Conservation (phyloP, 1,140 invertebrate species). For the Zeugodacus cucurbitae region DNA sequence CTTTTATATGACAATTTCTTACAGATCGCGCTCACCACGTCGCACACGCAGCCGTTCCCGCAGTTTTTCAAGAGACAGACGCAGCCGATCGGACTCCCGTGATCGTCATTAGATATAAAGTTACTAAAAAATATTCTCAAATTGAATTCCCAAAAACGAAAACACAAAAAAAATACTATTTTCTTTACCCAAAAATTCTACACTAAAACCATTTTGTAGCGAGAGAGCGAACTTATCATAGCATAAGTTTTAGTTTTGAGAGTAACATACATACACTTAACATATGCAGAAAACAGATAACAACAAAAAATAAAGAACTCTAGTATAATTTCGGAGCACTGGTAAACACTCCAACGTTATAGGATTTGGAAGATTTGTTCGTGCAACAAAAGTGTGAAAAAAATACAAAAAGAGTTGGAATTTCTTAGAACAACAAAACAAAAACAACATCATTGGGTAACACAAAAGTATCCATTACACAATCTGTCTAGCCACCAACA, state of each 20-base stretch:
- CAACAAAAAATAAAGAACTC: neutral
- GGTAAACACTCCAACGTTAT: neutral
- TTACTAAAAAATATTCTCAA: neutral
- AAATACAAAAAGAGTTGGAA: too few species aligned
- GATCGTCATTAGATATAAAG: slow-evolving; percentile 66
- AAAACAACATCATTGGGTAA: neutral
- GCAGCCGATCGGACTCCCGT: slow-evolving; percentile 69
- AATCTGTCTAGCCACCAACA: neutral
- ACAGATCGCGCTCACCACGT: slow-evolving; percentile 69
- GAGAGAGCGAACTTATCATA: slow-evolving; percentile 13
- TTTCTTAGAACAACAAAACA: neutral
- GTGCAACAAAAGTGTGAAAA: neutral
- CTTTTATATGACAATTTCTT: slow-evolving; percentile 52
- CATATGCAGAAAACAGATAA: neutral
- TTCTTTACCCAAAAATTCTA: slow-evolving; percentile 23
- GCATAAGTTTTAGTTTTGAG: slow-evolving; percentile 1
- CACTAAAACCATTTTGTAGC: neutral
- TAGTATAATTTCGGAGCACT: neutral
- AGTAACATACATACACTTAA: neutral
- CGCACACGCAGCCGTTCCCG: slow-evolving; percentile 67
- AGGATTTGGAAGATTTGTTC: neutral
- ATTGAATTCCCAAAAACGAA: slow-evolving; percentile 11
- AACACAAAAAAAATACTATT: neutral
- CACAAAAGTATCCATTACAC: neutral
- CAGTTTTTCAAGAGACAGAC: slow-evolving; percentile 67